Conservation (phyloP, 2,888 invertebrate genomes). For the Cataglyphis altisquamis region DNA sequence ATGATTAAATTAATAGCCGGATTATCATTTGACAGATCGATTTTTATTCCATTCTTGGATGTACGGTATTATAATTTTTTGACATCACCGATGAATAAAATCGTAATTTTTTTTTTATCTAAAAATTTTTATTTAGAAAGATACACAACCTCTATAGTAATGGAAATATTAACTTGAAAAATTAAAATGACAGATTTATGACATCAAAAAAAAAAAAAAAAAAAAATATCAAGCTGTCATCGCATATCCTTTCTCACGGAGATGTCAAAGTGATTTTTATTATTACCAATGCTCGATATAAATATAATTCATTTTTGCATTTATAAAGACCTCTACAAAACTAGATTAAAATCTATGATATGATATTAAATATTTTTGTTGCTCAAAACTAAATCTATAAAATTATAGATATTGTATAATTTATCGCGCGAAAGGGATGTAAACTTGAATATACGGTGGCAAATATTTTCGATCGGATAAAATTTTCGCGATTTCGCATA, state of each 20-base stretch:
- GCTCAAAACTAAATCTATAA: not conserved
- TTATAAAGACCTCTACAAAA: not conserved
- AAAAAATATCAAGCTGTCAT: too few species aligned
- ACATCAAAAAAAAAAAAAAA: not conserved
- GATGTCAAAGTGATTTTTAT: not conserved
- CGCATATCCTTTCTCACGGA: not conserved
- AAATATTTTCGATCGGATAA: not conserved
- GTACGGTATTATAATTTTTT: not conserved
- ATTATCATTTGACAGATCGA: not conserved
- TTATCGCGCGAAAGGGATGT: not conserved
- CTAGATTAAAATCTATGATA: not conserved
- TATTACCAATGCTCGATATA: not conserved
- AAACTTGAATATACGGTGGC: not conserved
- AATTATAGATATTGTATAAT: not conserved
- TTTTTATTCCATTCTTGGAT: not conserved
- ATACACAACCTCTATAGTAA: not conserved
- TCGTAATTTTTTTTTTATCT: not conserved
- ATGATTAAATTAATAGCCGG: constrained; percentile 7
- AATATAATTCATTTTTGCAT: not conserved
- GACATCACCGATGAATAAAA: not conserved
- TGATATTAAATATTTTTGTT: not conserved
- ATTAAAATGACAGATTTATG: not conserved
- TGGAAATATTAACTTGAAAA: not conserved
- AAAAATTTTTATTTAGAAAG: not conserved
- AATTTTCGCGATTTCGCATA: constrained; percentile 7